Percentiles rank a stretch among this genome's conserved stretches.
These are phyloP conservation scores for Timandra comae DNA, from an alignment of 2,888 invertebrate genomes.

Conservation along the genomic window DNA sequence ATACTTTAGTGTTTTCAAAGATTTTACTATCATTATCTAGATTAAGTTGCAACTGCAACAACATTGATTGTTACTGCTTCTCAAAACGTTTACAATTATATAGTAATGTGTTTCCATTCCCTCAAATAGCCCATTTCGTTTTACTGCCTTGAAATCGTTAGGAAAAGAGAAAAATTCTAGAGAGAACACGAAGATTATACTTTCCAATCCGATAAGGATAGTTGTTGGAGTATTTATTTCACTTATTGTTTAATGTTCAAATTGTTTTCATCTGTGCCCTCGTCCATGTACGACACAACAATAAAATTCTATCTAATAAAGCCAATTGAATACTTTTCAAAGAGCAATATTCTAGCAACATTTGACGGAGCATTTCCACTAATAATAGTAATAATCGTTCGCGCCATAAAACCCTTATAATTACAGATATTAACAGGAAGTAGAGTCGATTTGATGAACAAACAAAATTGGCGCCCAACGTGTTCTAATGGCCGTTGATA, in stretches of 20 bases:
- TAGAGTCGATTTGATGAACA: slow-evolving; percentile 5
- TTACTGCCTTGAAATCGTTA: slow-evolving; percentile 41
- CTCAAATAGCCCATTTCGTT: slow-evolving; percentile 49
- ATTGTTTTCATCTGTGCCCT: slow-evolving; percentile 15
- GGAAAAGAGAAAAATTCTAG: slow-evolving; percentile 36
- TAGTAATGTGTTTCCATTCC: slow-evolving; percentile 50
- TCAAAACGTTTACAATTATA: slow-evolving; percentile 50
- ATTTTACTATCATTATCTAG: slow-evolving; percentile 7
- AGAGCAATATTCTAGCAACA: too few relatives aligned
- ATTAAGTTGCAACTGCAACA: slow-evolving; percentile 21
- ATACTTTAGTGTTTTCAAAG: slow-evolving; percentile 5
- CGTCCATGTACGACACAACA: too few relatives aligned
- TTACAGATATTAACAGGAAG: background rate
- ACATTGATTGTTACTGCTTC: slow-evolving; percentile 32
- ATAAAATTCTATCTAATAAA: too few relatives aligned
- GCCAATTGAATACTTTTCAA: slow-evolving; percentile 4
- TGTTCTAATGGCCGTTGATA: slow-evolving; percentile 1
- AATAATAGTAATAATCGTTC: too few relatives aligned
- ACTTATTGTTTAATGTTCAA: slow-evolving; percentile 30
- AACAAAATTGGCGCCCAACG: slow-evolving; percentile 10
- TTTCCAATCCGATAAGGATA: slow-evolving; percentile 29
- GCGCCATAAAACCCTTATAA: too few relatives aligned
- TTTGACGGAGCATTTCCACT: too few relatives aligned
- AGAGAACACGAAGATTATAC: slow-evolving; percentile 35
- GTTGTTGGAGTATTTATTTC: slow-evolving; percentile 31